Conservation (phyloP, 1,140 invertebrate genomes). For the Ooceraea biroi region DNA sequence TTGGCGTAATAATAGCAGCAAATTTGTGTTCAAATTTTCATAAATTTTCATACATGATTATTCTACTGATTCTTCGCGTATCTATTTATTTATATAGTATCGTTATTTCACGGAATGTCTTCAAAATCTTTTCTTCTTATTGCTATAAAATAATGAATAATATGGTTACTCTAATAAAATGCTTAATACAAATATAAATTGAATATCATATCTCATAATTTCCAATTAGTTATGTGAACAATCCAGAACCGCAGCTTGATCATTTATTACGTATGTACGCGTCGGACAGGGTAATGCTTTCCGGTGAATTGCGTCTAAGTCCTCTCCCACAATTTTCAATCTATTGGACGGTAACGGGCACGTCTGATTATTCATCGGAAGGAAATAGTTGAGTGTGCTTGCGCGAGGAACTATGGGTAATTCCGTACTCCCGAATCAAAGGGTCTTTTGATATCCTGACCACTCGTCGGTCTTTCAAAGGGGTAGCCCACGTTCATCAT, state of each 20-base stretch:
- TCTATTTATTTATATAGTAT: neutral
- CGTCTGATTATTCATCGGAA: slow-evolving; percentile 38
- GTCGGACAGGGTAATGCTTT: neutral
- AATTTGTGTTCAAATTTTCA: too few species aligned
- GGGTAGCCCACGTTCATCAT: slow-evolving; percentile 63
- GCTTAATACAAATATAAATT: neutral
- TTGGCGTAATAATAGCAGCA: too few species aligned
- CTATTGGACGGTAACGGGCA: slow-evolving; percentile 6
- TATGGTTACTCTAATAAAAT: neutral
- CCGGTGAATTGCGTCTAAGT: slow-evolving; percentile 32
- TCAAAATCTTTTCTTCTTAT: neutral
- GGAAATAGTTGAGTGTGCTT: slow-evolving; percentile 49
- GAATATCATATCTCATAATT: neutral
- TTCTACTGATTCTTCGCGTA: too few species aligned
- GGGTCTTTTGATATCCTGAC: slow-evolving; percentile 67
- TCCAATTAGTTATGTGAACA: slow-evolving; percentile 15
- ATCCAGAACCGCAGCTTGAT: neutral
- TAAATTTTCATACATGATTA: too few species aligned
- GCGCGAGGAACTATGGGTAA: slow-evolving; percentile 9
- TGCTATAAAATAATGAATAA: neutral
- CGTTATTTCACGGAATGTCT: neutral
- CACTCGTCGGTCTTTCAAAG: slow-evolving; percentile 59
- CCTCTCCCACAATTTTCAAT: slow-evolving; percentile 29
- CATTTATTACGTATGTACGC: neutral
- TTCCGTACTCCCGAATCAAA: slow-evolving; percentile 63